Percentiles rank a stretch among this genome's conserved stretches.
These are phyloP conservation scores for Drusus annulatus DNA, from an alignment of 1,140 invertebrate species.

Conservation along the genomic window DNA sequence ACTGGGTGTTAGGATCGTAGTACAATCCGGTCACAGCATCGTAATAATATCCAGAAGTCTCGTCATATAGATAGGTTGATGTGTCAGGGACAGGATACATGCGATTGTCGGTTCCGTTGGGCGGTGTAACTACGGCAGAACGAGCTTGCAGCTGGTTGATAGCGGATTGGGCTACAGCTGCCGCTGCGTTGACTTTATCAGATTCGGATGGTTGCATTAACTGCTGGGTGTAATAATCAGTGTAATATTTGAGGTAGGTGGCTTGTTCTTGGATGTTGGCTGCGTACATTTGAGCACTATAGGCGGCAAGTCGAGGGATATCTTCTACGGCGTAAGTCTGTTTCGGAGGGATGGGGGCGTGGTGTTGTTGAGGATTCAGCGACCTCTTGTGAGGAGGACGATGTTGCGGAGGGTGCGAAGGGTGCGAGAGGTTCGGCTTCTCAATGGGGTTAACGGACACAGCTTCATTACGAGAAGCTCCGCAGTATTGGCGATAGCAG, in stretches of 20 bases:
- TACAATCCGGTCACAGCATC: conserved; percentile 94
- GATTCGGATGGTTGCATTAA: conserved; percentile 72
- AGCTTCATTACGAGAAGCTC: conserved; percentile 65
- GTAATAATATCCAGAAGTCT: conserved; percentile 96
- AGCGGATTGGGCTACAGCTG: conserved; percentile 91
- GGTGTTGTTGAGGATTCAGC: conserved; percentile 61
- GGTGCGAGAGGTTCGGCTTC: conserved; percentile 60
- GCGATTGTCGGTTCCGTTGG: conserved; percentile 68
- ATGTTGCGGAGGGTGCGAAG: conserved; percentile 48
- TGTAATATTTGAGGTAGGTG: conserved; percentile 85
- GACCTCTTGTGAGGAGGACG: conserved; percentile 27
- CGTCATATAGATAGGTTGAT: conserved; percentile 94
- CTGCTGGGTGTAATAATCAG: conserved; percentile 85
- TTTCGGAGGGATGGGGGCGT: conserved; percentile 55
- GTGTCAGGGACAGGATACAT: conserved; percentile 83
- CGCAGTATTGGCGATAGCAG: conserved; percentile 67
- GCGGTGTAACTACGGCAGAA: conserved; percentile 68
- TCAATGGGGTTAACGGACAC: conserved; percentile 63
- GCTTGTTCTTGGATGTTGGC: conserved; percentile 82
- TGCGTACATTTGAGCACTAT: conserved; percentile 84
- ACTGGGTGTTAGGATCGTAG: conserved; percentile 95
- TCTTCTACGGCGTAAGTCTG: conserved; percentile 73
- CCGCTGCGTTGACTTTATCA: conserved; percentile 82
- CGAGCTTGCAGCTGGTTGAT: conserved; percentile 84
- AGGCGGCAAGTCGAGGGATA: conserved; percentile 83